Conservation (phyloP, 2,113 vertebrate species). For the Epinephelus lanceolatus region DNA sequence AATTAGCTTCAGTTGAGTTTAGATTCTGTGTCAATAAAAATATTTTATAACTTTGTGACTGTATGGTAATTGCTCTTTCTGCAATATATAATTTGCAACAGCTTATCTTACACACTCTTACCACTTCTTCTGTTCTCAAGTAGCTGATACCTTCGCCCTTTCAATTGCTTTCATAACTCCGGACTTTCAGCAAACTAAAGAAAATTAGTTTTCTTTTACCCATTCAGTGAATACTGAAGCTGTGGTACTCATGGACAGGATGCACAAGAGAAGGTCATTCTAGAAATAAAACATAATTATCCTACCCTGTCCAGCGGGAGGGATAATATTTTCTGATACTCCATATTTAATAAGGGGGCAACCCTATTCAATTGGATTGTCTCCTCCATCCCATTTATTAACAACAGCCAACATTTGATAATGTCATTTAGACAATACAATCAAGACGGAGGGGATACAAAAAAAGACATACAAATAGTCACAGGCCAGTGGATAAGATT, state of each 20-base stretch:
- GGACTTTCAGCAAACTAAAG: slow-evolving; percentile 21
- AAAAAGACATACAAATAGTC: slow-evolving; percentile 1
- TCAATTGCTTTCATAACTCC: slow-evolving; percentile 45
- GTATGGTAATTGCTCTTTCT: slow-evolving; percentile 1
- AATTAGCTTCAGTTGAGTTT: slow-evolving; percentile 14
- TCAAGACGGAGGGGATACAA: slow-evolving; percentile 39
- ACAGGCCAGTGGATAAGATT: slow-evolving; percentile 21
- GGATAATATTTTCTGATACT: slow-evolving; percentile 34
- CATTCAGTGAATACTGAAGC: background rate
- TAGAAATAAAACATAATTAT: slow-evolving; percentile 48
- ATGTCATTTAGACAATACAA: slow-evolving; percentile 55
- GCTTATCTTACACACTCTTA: slow-evolving; percentile 3
- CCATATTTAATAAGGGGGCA: slow-evolving; percentile 52
- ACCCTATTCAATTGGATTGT: slow-evolving; percentile 52
- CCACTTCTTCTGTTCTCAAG: slow-evolving; percentile 1
- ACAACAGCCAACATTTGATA: slow-evolving; percentile 58
- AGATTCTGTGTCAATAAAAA: background rate
- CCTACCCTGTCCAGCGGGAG: slow-evolving; percentile 17
- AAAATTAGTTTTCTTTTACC: background rate
- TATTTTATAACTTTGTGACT: background rate
- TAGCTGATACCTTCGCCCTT: slow-evolving; percentile 23
- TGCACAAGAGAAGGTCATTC: slow-evolving; percentile 32
- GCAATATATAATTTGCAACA: slow-evolving; percentile 13
- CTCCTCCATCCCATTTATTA: slow-evolving; percentile 53
- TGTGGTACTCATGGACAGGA: slow-evolving; percentile 10